Evolutionary conservation across 1,140 invertebrate species (phyloP), one percentile per base, ranked within the genome.

Genomic region (Drosophila obscura): DNA sequence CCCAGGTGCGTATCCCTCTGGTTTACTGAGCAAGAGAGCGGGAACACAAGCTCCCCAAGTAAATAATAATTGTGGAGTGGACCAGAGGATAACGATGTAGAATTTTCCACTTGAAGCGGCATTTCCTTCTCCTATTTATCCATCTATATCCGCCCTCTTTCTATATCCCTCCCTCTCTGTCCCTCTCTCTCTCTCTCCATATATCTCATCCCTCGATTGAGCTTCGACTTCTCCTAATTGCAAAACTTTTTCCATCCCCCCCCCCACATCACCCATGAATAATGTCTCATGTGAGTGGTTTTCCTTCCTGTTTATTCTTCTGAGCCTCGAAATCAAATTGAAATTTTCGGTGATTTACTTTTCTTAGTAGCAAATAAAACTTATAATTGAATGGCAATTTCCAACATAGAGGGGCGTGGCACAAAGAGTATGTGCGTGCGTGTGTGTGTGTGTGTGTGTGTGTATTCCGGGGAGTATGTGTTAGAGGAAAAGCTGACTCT

Each of bases 321-420:
- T 28, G 26, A 28, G 63, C 49, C 57, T 69, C 60, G 35, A 44
- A 55, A 48, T 61, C n/a, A 71, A 59, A 80, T 74, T 48, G 72
- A 57, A 65, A 66, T 53, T 75, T 52, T 69, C 26, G 64, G 51
- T 45, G 69, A 69, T 69, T 69, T 69, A 69, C 64, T 69, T 69
- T 39, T 58, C 64, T 35, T 69, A 69, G 51, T 68, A 57, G 64
- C 66, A 68, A 72, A 61, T 64, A 50, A 85, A 85, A 81, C 77
- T 87, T 87, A 53, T 87, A 84, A 82, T 82, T 82, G 79, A 81
- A 84, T 87, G 73, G 73, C 73, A 53, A 68, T 80, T 68, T 55
- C 24, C 45, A 11, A 13, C 35, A 39, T 11, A 4, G 9, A 77
- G 53, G 52, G 62, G 73, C 63, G 72, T 75, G 72, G 50, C 50